Evolutionary conservation across 2,113 vertebrate species (phyloP).

Genomic region (Nothoprocta pentlandii): DNA sequence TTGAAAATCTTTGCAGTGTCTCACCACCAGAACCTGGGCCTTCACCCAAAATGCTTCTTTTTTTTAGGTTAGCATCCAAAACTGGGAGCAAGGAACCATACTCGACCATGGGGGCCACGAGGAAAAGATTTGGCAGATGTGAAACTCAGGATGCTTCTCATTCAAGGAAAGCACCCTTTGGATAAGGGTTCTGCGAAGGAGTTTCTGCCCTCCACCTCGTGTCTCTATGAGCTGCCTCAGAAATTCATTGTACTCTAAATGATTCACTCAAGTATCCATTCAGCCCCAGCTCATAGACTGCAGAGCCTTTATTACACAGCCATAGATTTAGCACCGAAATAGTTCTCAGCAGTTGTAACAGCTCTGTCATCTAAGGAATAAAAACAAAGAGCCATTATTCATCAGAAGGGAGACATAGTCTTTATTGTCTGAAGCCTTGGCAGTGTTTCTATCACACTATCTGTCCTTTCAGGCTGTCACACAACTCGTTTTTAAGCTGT

Average conservation of each 20-base stretch:
- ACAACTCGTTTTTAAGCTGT: slow-evolving; percentile 35
- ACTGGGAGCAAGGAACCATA: neutral
- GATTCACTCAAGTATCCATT: slow-evolving; percentile 62
- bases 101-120: neutral
- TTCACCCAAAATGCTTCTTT: neutral
- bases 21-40: neutral
- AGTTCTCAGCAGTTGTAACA: slow-evolving; percentile 34
- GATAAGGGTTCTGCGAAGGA: neutral
- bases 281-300: slow-evolving; percentile 53
- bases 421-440: slow-evolving; percentile 50
- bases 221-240: slow-evolving; percentile 25
- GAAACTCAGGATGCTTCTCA: neutral
- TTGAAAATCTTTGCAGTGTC: neutral
- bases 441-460: slow-evolving; percentile 9
- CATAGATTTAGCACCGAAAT: slow-evolving; percentile 49
- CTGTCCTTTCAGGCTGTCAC: slow-evolving; percentile 22
- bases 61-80: neutral
- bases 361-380: slow-evolving; percentile 50
- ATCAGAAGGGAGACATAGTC: slow-evolving; percentile 48
- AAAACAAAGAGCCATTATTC: slow-evolving; percentile 72
- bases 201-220: slow-evolving; percentile 11
- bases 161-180: slow-evolving; percentile 1
- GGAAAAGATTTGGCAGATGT: neutral
- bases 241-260: slow-evolving; percentile 46
- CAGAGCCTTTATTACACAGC: slow-evolving; percentile 48